Evolutionary conservation across 2,888 invertebrate species (phyloP).

Genomic region (Sphaerophoria taeniata): DNA sequence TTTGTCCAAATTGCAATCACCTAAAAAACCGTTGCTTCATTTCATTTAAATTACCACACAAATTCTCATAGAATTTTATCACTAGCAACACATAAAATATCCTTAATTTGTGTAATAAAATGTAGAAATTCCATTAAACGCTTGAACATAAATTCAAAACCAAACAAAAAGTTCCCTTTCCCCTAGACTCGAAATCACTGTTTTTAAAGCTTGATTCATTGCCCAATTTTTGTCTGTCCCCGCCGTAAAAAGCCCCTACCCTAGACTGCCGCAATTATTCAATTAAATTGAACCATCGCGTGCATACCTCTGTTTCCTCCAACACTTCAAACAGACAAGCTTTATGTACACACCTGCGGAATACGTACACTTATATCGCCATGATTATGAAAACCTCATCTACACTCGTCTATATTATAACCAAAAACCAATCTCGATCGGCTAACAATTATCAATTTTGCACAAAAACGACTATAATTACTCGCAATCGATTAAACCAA

Average conservation of each 20-base stretch:
- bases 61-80: too few species aligned
- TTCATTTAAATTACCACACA: too few species aligned
- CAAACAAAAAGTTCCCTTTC: neutral
- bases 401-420: neutral
- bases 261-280: constrained; percentile 66
- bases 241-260: neutral
- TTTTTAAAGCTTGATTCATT: constrained; percentile 25
- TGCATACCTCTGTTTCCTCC: neutral
- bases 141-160: constrained; percentile 15
- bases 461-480: constrained; percentile 71
- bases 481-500: constrained; percentile 72
- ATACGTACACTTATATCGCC: neutral
- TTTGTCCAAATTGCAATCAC: too few species aligned
- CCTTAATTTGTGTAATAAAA: constrained; percentile 30
- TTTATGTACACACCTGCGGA: neutral
- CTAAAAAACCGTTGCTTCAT: too few species aligned
- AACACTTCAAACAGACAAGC: constrained; percentile 11
- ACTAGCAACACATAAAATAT: neutral
- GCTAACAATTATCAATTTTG: constrained; percentile 69
- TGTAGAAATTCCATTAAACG: constrained; percentile 22
- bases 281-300: constrained; percentile 60
- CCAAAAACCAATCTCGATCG: constrained; percentile 28
- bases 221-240: neutral
- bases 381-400: neutral
- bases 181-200: too few species aligned